These are phyloP conservation scores for Melipona quadrifasciata DNA, from an alignment of 1,140 invertebrate genomes.

Conservation along the genomic window DNA sequence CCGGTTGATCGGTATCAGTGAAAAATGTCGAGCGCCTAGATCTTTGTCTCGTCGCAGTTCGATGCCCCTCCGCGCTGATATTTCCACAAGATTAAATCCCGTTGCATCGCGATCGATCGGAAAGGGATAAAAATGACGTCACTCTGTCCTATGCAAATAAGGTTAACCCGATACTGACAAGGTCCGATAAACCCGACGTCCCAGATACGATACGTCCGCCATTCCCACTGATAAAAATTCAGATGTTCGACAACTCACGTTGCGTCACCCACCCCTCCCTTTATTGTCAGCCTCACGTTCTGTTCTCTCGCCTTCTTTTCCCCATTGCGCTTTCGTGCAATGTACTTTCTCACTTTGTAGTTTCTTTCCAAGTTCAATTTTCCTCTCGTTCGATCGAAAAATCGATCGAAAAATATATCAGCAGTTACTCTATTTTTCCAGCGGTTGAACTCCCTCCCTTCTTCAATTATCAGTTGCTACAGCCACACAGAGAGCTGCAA, in stretches of 20 bases:
- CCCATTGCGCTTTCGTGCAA: not conserved
- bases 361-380: not conserved
- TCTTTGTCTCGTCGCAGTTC: slow-evolving; percentile 30
- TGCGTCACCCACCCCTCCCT: too few relatives aligned
- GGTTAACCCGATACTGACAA: slow-evolving; percentile 42
- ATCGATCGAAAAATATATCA: not conserved
- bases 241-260: not conserved
- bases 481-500: not conserved
- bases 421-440: too few relatives aligned
- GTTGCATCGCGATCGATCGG: slow-evolving; percentile 27
- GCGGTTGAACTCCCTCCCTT: too few relatives aligned
- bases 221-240: slow-evolving; percentile 11
- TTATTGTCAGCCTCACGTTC: not conserved
- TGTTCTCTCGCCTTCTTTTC: not conserved
- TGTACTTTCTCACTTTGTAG: not conserved
- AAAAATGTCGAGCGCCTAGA: slow-evolving; percentile 33
- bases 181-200: slow-evolving; percentile 42
- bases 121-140: slow-evolving; percentile 9
- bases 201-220: slow-evolving; percentile 24
- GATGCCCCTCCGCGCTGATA: slow-evolving; percentile 21
- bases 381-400: not conserved
- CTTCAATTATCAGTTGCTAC: too few relatives aligned
- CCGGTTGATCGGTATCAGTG: slow-evolving; percentile 21
- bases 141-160: slow-evolving; percentile 46
- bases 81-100: slow-evolving; percentile 44